A percentile compares a stretch with the other conserved stretches of the same genome.
These are phyloP conservation scores for Miniopterus natalensis DNA, from an alignment of 2,113 vertebrate genomes.

Conservation along the genomic window DNA sequence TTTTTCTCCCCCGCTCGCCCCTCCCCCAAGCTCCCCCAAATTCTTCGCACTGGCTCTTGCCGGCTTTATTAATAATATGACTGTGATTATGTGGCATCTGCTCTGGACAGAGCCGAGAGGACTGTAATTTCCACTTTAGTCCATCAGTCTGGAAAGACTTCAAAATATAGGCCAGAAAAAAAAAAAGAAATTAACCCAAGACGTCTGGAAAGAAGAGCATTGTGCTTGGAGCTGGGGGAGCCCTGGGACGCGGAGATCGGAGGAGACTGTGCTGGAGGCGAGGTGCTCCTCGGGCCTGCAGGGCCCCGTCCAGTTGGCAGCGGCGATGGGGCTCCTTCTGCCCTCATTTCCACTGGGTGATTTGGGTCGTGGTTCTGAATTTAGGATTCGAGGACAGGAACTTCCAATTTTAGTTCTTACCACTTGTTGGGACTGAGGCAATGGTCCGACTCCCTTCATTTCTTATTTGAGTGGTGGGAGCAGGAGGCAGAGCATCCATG, in stretches of 20 bases:
- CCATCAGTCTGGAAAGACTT: conserved; percentile 76
- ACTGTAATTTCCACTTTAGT: conserved; percentile 75
- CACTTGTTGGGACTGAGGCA: background rate
- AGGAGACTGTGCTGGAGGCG: background rate
- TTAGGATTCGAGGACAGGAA: background rate
- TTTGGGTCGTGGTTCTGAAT: background rate
- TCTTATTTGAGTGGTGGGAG: background rate
- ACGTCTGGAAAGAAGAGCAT: conserved; percentile 43
- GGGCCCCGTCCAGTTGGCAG: background rate
- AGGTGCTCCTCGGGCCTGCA: background rate
- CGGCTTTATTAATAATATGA: conserved; percentile 81
- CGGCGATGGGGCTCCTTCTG: background rate
- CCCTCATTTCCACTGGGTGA: background rate
- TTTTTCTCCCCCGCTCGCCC: background rate
- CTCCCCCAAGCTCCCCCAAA: background rate
- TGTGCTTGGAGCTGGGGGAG: background rate
- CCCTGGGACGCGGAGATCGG: background rate
- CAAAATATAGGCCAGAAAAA: conserved; percentile 79
- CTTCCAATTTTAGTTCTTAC: background rate
- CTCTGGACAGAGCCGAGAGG: conserved; percentile 78
- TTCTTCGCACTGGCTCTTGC: conserved; percentile 56
- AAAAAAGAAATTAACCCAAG: conserved; percentile 72
- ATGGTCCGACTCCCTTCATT: background rate
- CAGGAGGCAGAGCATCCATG: background rate
- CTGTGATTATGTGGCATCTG: conserved; percentile 83